These are phyloP conservation scores for Pangasius mekongensis DNA, from an alignment of 2,797 vertebrate genomes.

Conservation along the genomic window DNA sequence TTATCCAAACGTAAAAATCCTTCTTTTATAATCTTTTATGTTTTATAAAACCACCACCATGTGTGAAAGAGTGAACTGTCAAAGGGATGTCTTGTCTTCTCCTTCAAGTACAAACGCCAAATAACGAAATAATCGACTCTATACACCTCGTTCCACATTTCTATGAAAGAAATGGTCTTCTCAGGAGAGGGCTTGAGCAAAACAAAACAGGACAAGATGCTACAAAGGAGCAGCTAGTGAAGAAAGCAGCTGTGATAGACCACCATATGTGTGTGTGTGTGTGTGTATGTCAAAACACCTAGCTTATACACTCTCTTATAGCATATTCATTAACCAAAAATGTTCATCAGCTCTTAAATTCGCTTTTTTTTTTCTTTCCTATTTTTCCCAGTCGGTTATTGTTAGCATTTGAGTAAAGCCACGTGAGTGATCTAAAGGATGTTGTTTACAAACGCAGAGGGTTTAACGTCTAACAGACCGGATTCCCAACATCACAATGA, in stretches of 20 bases:
- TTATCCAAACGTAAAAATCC: background rate
- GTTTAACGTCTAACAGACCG: background rate
- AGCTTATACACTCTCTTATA: background rate
- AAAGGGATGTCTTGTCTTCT: background rate
- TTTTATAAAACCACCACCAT: background rate
- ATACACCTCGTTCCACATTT: background rate
- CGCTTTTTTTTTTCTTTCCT: background rate
- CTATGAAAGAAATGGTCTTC: background rate
- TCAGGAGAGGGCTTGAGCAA: background rate
- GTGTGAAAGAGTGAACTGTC: background rate
- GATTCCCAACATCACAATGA: background rate
- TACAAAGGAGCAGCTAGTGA: background rate
- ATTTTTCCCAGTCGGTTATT: background rate
- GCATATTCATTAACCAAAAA: background rate
- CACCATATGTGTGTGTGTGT: background rate
- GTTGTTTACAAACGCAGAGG: background rate
- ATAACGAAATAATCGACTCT: too few species aligned
- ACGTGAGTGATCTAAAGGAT: background rate
- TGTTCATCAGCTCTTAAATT: background rate
- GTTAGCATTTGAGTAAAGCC: background rate
- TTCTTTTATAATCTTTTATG: background rate
- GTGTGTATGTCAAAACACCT: background rate
- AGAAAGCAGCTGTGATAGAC: background rate
- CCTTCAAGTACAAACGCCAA: background rate
- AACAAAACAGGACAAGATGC: background rate